Conservation (phyloP, 2,113 vertebrate genomes). For the pig (Sus scrofa) region T2T-Sscrofa CM000825.6:60907501-60908000, state of each 20-base stretch:
- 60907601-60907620: background rate
- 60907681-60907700: background rate
- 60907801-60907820: background rate
- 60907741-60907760: background rate
- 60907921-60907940: conserved; percentile 60
- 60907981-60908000: conserved; percentile 65
- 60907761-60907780: background rate
- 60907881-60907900: background rate
- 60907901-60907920: conserved; percentile 51
- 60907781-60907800: background rate
- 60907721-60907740: background rate
- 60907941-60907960: conserved; percentile 41
- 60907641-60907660: no score
- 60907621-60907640: background rate
- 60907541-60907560: background rate
- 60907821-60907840: background rate
- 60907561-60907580: background rate
- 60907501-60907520: conserved; percentile 61
- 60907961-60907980: conserved; percentile 62
- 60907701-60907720: background rate
- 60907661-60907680: background rate
- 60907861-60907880: no score
- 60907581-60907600: background rate
- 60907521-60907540: background rate
- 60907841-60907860: background rate